Base-by-base conservation (phyloP, 1,140 invertebrate species). In the Trachymyrmex cornetzi region DNA sequence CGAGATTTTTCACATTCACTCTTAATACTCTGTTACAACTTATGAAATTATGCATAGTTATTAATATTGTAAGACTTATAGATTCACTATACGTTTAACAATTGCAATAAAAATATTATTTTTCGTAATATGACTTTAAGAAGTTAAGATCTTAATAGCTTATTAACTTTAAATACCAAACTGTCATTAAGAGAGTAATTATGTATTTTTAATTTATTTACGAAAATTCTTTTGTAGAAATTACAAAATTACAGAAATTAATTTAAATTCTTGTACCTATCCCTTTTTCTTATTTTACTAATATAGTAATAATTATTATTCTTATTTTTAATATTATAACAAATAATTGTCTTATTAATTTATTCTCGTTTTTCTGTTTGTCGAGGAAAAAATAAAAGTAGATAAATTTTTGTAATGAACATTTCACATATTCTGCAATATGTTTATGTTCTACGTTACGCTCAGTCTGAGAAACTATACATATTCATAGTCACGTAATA, bases 401-500 rank as follows among this genome's bases (percentile, higher is more conserved):
- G 12, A 48, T 38, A 27, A 14, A 22, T 63, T 44, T 63, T 44
- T 22, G 12, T 14, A 44, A 19, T 77, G 6, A 67, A 34, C 9
- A 77, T 85, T 80, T 48, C 24, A 53, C 19, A 14, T 19, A n/a
- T 80, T 48, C 14, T 19, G 50, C 7, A 77, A 38, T 66, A 77
- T 38, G 50, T 30, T 80, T 55, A n/a, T 34, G 44, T 69, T 80
- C 14, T 12, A 64, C 7, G 38, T 22, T 57, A 27, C 14, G 48
- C 64, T 80, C 22, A 7, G 77, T 50, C 77, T 38, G 53, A 67
- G 38, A 79, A 82, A 64, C 64, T 86, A 84, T 87, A 80, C 86
- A 87, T 87, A 87, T 87, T 87, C 86, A 87, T 87, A 81, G 77
- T 87, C 86, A 87, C 86, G 86, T 84, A 87, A 74, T 75, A 12